Conservation (phyloP, 2,888 invertebrate species). For the Melanophora roralis region DNA sequence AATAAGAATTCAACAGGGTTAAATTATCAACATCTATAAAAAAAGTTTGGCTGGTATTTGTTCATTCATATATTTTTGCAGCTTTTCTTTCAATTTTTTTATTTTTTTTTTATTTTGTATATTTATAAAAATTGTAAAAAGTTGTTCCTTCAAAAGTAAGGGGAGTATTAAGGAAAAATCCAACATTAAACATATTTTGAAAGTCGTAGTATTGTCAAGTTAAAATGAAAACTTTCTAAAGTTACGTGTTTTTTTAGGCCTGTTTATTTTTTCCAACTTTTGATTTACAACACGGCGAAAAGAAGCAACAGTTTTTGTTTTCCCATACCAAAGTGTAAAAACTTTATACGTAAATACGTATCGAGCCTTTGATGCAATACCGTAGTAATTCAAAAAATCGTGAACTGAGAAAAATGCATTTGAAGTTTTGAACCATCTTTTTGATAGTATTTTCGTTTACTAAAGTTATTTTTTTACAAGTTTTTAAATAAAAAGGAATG, state of each 20-base stretch:
- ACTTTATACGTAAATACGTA: too few relatives aligned
- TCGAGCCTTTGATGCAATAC: too few relatives aligned
- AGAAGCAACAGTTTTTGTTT: constrained; percentile 51
- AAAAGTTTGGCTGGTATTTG: background rate
- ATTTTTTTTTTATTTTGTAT: constrained; percentile 30
- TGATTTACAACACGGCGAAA: constrained; percentile 57
- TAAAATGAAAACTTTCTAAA: constrained; percentile 37
- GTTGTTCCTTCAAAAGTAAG: background rate
- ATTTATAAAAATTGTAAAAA: constrained; percentile 27
- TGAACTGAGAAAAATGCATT: too few relatives aligned
- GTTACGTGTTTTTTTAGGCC: background rate
- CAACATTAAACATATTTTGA: constrained; percentile 46
- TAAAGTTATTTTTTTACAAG: too few relatives aligned
- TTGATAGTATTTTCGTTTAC: too few relatives aligned
- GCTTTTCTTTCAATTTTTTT: background rate
- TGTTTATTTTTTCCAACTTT: constrained; percentile 27
- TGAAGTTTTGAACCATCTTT: too few relatives aligned
- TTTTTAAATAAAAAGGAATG: too few relatives aligned
- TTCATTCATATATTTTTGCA: background rate
- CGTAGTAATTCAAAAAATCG: too few relatives aligned
- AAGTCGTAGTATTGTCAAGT: constrained; percentile 53
- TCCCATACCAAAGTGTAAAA: background rate
- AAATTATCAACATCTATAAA: constrained; percentile 46
- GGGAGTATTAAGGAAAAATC: constrained; percentile 7
- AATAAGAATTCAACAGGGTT: constrained; percentile 60